A percentile compares a stretch with the other conserved stretches of the same genome.
These are phyloP conservation scores for Acleris cristana DNA, from an alignment of 2,888 invertebrate species.

Conservation along the genomic window DNA sequence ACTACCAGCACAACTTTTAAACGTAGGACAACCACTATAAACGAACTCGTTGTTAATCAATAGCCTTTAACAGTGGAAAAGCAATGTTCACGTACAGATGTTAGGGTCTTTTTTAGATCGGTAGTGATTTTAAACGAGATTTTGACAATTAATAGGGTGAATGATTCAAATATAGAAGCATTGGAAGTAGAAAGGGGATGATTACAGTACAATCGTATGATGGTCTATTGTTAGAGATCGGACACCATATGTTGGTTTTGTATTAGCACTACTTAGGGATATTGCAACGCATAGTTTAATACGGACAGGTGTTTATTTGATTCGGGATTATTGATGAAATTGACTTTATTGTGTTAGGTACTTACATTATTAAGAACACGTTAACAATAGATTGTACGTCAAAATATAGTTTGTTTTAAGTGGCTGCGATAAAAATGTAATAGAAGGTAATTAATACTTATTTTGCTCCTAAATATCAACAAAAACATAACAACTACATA, in stretches of 20 bases:
- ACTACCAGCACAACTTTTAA: slow-evolving; percentile 59
- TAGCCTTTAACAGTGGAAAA: slow-evolving; percentile 40
- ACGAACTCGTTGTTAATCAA: slow-evolving; percentile 62
- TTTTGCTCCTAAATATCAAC: too few species aligned
- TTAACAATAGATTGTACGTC: background rate
- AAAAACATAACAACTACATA: too few species aligned
- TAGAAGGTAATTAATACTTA: too few species aligned
- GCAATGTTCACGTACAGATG: background rate
- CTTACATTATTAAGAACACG: slow-evolving; percentile 19
- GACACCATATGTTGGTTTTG: slow-evolving; percentile 73
- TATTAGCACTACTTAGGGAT: slow-evolving; percentile 67
- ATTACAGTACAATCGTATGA: slow-evolving; percentile 66
- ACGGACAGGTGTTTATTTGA: slow-evolving; percentile 63
- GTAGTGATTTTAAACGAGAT: slow-evolving; percentile 50
- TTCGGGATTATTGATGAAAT: slow-evolving; percentile 46
- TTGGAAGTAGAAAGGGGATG: slow-evolving; percentile 71
- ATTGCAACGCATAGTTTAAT: slow-evolving; percentile 75
- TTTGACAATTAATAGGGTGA: slow-evolving; percentile 77
- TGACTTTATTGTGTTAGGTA: slow-evolving; percentile 30
- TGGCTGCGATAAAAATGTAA: too few species aligned
- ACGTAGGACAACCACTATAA: slow-evolving; percentile 63
- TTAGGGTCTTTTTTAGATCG: slow-evolving; percentile 50
- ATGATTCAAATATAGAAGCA: slow-evolving; percentile 70
- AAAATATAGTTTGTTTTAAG: background rate
- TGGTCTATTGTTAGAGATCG: slow-evolving; percentile 63